Evolutionary conservation across 2,797 vertebrate genomes (phyloP), one percentile per base, ranked within the genome.

Genomic region (Sebastes miniatus): DNA sequence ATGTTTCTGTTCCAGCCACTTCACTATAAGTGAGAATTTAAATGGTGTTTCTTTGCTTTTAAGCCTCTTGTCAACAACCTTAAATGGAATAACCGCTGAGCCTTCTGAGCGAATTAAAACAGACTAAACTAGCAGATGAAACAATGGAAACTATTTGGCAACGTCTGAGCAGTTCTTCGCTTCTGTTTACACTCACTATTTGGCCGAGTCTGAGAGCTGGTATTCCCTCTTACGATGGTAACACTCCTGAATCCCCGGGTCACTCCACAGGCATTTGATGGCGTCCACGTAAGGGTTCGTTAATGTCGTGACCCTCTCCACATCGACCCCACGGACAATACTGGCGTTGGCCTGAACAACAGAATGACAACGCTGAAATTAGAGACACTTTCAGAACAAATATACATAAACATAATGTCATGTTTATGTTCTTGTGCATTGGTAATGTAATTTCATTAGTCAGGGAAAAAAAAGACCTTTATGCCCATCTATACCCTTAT

Each of bases 171-270:
- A 69, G 65, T 72, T 58, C 68, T 80, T 69, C 2, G 22, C 47
- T 34, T 85, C 87, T 89, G 90, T 88, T 79, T 72, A 54, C 76
- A 97, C 98, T 98, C 95, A 99, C 98, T 99, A 99, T 96, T 98
- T 99, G 93, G 98, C 95, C 8, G 98, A 99, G 94, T 99, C 98
- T 8, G 98, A 99, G 82, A 99, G 95, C 62, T 99, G 98, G 95
- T 98, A 99, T 87, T 99, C 98, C 90, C 98, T 96, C 95, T 97
- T 96, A 91, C 98, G 96, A 58, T 95, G 95, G 24, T 99, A 99
- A 89, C 97, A 98, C 88, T 99, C 97, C 93, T 97, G 97, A 87
- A 99, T 97, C 84, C 98, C 98, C 39, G 96, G 96, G 77, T 99
- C 98, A 67, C 95, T 97, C 98, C 98, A 99, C 94, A 99, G 95